phyloP scores from a whole-genome alignment of 2,113 vertebrate genomes.

The Lophochroa leadbeateri region DNA sequence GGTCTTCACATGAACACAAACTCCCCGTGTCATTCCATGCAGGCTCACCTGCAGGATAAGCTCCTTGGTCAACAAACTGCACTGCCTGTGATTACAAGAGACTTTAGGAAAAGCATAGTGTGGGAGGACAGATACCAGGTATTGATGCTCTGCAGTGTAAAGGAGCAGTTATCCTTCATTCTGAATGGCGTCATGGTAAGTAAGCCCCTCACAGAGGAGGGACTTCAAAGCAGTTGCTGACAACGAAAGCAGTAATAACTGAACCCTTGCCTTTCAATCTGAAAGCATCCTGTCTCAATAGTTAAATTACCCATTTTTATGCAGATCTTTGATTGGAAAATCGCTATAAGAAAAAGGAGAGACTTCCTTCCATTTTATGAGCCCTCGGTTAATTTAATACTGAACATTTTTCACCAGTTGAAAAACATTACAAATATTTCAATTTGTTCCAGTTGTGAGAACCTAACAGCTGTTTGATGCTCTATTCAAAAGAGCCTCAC shows the following conservation, averaged over 20 bases:
- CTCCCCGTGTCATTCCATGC: not conserved
- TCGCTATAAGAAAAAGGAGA: not conserved
- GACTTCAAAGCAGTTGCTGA: not conserved
- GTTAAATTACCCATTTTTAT: not conserved
- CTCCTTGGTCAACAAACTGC: not conserved
- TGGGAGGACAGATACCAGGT: not conserved
- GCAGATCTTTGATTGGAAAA: not conserved
- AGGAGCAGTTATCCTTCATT: not conserved
- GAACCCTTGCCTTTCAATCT: not conserved
- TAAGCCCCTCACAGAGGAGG: not conserved
- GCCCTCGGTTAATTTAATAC: constrained; percentile 2
- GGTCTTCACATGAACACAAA: not conserved
- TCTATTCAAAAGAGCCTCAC: constrained; percentile 1
- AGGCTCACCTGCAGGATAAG: not conserved
- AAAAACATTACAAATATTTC: constrained; percentile 37
- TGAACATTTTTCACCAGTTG: not conserved
- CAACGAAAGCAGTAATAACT: not conserved
- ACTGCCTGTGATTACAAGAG: not conserved
- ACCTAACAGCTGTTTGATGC: constrained; percentile 40
- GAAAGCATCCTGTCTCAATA: not conserved
- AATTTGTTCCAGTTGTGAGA: constrained; percentile 44
- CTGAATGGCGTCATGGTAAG: not conserved
- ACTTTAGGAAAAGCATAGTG: not conserved
- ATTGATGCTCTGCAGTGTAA: not conserved
- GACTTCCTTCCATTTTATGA: not conserved